Conservation (phyloP, 2,888 invertebrate species). For the Rotaria macrura region DNA sequence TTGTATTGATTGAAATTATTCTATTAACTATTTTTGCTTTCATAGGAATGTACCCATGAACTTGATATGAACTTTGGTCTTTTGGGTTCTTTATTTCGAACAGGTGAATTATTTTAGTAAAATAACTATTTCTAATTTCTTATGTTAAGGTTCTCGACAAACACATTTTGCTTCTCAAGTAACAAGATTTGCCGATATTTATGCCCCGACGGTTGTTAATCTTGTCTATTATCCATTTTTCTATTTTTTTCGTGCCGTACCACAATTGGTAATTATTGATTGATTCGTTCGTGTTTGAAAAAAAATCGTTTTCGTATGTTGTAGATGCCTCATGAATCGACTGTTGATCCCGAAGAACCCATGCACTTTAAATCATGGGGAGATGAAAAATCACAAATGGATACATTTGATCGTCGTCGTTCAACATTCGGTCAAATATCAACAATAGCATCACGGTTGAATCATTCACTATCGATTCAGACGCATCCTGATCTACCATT, state of each 20-base stretch:
- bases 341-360: constrained; percentile 73
- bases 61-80: constrained; percentile 96
- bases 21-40: constrained; percentile 34
- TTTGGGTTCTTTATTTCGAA: constrained; percentile 85
- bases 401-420: not conserved
- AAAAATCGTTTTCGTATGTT: not conserved
- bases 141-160: constrained; percentile 64
- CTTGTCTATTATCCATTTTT: constrained; percentile 94
- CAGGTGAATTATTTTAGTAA: constrained; percentile 39
- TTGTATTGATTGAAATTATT: not conserved
- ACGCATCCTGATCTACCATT: not conserved
- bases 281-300: not conserved
- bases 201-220: constrained; percentile 83
- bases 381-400: not conserved
- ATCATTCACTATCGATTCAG: not conserved
- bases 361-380: constrained; percentile 22
- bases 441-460: not conserved
- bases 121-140: not conserved
- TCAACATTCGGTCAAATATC: not conserved
- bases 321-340: constrained; percentile 89
- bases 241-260: constrained; percentile 94
- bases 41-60: constrained; percentile 76
- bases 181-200: constrained; percentile 89
- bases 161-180: constrained; percentile 89
- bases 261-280: constrained; percentile 63